Conservation (phyloP, 2,888 invertebrate species). For the Lordiphosa andalusiaca region DNA sequence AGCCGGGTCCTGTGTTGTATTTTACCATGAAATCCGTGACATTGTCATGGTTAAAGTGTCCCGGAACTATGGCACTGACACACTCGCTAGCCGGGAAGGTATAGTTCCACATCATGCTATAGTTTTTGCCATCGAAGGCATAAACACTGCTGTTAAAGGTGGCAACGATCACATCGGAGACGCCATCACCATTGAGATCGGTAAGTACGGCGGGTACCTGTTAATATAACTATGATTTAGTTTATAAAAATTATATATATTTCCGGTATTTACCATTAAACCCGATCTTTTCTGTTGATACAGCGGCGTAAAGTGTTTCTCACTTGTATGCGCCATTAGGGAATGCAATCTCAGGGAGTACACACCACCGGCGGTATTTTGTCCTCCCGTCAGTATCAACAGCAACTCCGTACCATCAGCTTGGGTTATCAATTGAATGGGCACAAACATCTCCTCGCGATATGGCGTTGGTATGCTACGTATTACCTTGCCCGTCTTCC, state of each 20-base stretch:
- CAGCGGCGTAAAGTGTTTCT: constrained; percentile 82
- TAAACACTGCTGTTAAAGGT: constrained; percentile 87
- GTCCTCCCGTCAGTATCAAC: constrained; percentile 88
- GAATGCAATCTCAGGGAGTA: constrained; percentile 84
- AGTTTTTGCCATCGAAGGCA: constrained; percentile 87
- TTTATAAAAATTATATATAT: too few relatives aligned
- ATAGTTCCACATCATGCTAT: constrained; percentile 87
- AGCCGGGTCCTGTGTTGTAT: constrained; percentile 85
- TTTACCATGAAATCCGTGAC: constrained; percentile 90
- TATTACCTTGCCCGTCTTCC: constrained; percentile 85
- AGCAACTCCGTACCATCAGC: constrained; percentile 84
- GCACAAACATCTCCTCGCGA: constrained; percentile 86
- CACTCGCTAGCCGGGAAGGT: constrained; percentile 85
- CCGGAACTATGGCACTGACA: constrained; percentile 88
- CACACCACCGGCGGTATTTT: constrained; percentile 86
- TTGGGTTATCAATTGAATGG: constrained; percentile 85
- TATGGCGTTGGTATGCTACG: constrained; percentile 84
- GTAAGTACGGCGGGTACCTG: constrained; percentile 84
- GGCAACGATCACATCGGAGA: constrained; percentile 87
- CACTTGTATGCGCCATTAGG: constrained; percentile 81
- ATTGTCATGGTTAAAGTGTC: constrained; percentile 88
- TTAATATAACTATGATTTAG: not conserved
- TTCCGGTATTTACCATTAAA: constrained; percentile 80
- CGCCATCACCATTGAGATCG: constrained; percentile 86
- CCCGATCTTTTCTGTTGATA: constrained; percentile 84